Percentiles rank a stretch among this genome's conserved stretches.
These are phyloP conservation scores for Troilus luridus DNA, from an alignment of 2,888 invertebrate species.

Conservation along the genomic window DNA sequence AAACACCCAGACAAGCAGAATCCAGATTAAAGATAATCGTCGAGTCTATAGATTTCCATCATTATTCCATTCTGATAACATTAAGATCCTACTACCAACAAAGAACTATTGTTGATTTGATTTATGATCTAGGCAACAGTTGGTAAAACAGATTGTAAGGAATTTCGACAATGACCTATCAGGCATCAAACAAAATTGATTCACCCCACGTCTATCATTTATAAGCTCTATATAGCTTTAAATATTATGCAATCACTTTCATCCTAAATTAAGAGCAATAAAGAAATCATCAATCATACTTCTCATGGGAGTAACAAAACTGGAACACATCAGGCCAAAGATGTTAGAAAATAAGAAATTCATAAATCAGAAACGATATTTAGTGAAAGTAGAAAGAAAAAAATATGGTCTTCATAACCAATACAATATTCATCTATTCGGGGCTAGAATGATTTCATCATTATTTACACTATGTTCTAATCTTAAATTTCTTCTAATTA, in stretches of 20 bases:
- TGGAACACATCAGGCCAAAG: neutral
- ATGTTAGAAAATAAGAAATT: neutral
- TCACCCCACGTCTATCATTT: neutral
- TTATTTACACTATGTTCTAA: too few species aligned
- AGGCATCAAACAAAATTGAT: neutral
- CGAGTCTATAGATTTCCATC: neutral
- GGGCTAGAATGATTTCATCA: too few species aligned
- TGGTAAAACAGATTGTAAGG: neutral
- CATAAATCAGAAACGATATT: neutral
- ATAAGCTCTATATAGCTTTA: neutral
- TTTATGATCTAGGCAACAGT: neutral
- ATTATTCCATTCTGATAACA: neutral
- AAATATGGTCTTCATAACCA: too few species aligned
- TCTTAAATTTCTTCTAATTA: too few species aligned
- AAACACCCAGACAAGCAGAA: neutral
- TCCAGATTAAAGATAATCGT: neutral
- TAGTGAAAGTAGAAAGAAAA: too few species aligned
- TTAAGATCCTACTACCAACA: neutral
- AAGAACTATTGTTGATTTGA: constrained; percentile 24
- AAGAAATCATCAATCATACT: neutral
- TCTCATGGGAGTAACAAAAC: neutral
- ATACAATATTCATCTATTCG: too few species aligned
- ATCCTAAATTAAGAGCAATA: neutral
- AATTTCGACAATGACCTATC: neutral
- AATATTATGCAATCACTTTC: neutral